A percentile compares a stretch with the other conserved stretches of the same genome.
Evolutionary conservation across 2,797 vertebrate species (phyloP).

Genomic region (Schizopygopsis malacanthus): DNA sequence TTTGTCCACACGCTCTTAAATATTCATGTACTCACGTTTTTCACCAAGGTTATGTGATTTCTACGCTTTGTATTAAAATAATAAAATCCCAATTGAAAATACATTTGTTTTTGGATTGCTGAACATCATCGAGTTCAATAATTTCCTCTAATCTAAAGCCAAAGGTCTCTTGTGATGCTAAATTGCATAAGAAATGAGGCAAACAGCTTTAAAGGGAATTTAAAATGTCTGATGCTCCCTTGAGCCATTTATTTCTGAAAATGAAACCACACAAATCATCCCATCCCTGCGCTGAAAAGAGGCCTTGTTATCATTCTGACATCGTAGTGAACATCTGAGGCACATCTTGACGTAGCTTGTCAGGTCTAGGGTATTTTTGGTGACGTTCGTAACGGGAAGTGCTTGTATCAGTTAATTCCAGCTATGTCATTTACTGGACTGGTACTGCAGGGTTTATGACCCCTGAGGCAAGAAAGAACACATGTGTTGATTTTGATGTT

Average conservation of each 20-base stretch:
- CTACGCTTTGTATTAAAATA: slow-evolving; percentile 77
- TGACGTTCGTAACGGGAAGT: slow-evolving; percentile 5
- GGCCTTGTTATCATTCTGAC: slow-evolving; percentile 20
- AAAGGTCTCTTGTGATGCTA: neutral
- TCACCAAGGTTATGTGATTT: slow-evolving; percentile 51
- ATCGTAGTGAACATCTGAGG: slow-evolving; percentile 13
- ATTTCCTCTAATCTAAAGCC: neutral
- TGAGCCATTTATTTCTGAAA: slow-evolving; percentile 31
- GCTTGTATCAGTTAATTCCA: slow-evolving; percentile 41
- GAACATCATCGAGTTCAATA: neutral
- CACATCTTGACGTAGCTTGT: slow-evolving; percentile 6
- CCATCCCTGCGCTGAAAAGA: neutral
- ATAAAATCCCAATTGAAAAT: slow-evolving; percentile 37
- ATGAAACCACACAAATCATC: neutral
- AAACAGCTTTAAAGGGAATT: slow-evolving; percentile 10
- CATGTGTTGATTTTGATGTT: slow-evolving; percentile 40
- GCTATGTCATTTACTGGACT: slow-evolving; percentile 40
- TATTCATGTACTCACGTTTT: slow-evolving; percentile 25
- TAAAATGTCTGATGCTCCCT: neutral
- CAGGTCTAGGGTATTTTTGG: slow-evolving; percentile 6
- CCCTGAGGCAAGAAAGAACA: slow-evolving; percentile 36
- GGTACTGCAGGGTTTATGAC: slow-evolving; percentile 30
- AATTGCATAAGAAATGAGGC: neutral
- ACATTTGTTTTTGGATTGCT: slow-evolving; percentile 25
- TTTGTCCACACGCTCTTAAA: slow-evolving; percentile 34